A percentile compares a stretch with the other conserved stretches of the same genome.
Evolutionary conservation across 2,888 invertebrate species (phyloP).

Genomic region (Melinaea menophilus): DNA sequence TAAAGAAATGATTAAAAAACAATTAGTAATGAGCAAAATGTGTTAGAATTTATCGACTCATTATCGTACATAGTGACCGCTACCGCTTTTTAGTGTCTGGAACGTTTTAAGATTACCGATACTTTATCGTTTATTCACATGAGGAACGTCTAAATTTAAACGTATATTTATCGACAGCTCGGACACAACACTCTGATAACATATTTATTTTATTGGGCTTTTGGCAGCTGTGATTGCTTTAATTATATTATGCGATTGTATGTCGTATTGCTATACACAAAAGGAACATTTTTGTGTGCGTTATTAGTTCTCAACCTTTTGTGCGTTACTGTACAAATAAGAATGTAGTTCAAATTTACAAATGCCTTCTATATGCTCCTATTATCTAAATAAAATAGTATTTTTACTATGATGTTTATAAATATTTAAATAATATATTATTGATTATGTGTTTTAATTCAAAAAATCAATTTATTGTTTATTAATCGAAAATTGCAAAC

Average conservation of each 20-base stretch:
- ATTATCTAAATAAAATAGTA: no score
- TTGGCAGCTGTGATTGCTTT: slow-evolving; percentile 41
- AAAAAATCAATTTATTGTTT: no score
- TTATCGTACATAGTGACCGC: slow-evolving; percentile 47
- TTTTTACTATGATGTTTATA: no score
- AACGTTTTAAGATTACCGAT: slow-evolving; percentile 32
- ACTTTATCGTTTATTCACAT: slow-evolving; percentile 40
- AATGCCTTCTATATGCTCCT: no score
- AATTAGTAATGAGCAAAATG: background rate
- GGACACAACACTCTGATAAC: slow-evolving; percentile 48
- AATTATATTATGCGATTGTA: slow-evolving; percentile 10
- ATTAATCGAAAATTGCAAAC: no score
- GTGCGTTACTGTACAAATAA: no score
- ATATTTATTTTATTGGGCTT: slow-evolving; percentile 40
- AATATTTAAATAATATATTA: no score
- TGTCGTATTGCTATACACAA: background rate
- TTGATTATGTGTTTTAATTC: no score
- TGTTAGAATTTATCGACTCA: slow-evolving; percentile 31
- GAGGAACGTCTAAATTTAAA: slow-evolving; percentile 57
- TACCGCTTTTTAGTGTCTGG: slow-evolving; percentile 50
- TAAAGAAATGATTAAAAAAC: background rate
- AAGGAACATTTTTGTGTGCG: background rate
- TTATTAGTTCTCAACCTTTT: no score
- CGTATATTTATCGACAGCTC: slow-evolving; percentile 52
- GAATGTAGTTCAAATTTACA: no score